Evolutionary conservation across 2,888 invertebrate species (phyloP), one percentile per base, ranked within the genome.

Genomic region (Drosophila austrosaltans): DNA sequence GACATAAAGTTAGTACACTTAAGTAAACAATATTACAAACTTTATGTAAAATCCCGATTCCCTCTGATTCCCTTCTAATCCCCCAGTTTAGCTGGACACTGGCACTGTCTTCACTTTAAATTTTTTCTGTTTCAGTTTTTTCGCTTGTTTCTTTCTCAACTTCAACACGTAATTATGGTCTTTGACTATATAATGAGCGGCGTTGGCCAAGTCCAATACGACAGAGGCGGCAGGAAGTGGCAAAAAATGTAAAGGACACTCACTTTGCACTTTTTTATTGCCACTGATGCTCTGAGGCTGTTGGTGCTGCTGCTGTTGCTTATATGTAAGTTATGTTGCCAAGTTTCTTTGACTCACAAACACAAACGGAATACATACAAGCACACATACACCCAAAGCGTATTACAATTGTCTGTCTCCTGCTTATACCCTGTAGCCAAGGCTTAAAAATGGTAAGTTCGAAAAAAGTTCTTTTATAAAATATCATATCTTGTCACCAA

Each of bases 101-200:
- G 20, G 8, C 20, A 25, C 25, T 25, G 48, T 25, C 48, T 48
- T 48, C 22, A 48, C 16, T 67, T 22, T 58, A 44, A 28, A 53
- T 61, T 40, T 69, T 61, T 36, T 60, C 54, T 71, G 2, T 36
- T 39, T 64, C 44, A 63, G 59, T 58, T 54, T 62, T 39, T 54
- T 57, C 58, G 62, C 12, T 54, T 36, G 53, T 53, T 69, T n/a
- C 56, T 1, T 44, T 71, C 70, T 82, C 83, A 32, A 88, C 86
- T 88, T 86, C 86, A 85, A 79, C 89, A 87, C 89, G 88, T 87
- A 87, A 87, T 87, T 87, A 87, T 87, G 87, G 87, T 83, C 85
- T 87, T 88, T 86, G 88, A 87, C 85, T 86, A 78, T 78, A 84
- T 84, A 87, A 84, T 81, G 83, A 89, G 88, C 80, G 79, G 66